Evolutionary conservation across 2,797 vertebrate species (phyloP).

Genomic region (Scarus forsteni): DNA sequence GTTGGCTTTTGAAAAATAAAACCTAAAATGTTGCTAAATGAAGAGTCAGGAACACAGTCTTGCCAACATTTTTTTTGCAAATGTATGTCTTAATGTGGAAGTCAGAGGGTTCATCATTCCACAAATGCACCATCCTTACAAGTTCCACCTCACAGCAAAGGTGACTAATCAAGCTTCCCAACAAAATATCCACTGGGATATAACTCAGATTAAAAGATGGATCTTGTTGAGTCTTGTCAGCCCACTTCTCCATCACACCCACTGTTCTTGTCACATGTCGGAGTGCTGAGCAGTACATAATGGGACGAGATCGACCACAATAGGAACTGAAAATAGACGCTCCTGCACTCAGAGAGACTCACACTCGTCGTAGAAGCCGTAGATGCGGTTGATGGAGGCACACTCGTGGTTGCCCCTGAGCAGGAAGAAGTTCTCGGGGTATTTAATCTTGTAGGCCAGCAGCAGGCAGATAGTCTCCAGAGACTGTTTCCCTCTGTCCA

Average conservation of each 20-base stretch:
- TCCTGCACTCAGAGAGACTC: conserved; percentile 58
- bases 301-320: neutral
- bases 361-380: conserved; percentile 98
- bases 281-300: neutral
- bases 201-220: no score
- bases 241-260: neutral
- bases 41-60: no score
- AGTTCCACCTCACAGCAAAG: no score
- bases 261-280: neutral
- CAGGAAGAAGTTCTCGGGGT: conserved; percentile 98
- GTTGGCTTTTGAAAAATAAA: no score
- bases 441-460: conserved; percentile 98
- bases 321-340: neutral
- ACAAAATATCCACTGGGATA: no score
- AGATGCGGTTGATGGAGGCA: conserved; percentile 98
- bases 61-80: no score
- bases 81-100: no score
- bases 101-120: no score
- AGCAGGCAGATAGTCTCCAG: conserved; percentile 98
- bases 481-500: conserved; percentile 96
- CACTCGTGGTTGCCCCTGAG: conserved; percentile 97
- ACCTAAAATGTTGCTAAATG: no score
- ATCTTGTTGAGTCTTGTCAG: no score
- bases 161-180: no score
- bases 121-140: no score